Percentiles rank a stretch among this genome's conserved stretches.
Evolutionary conservation across 2,888 invertebrate genomes (phyloP).

Genomic region (Melanophora roralis): DNA sequence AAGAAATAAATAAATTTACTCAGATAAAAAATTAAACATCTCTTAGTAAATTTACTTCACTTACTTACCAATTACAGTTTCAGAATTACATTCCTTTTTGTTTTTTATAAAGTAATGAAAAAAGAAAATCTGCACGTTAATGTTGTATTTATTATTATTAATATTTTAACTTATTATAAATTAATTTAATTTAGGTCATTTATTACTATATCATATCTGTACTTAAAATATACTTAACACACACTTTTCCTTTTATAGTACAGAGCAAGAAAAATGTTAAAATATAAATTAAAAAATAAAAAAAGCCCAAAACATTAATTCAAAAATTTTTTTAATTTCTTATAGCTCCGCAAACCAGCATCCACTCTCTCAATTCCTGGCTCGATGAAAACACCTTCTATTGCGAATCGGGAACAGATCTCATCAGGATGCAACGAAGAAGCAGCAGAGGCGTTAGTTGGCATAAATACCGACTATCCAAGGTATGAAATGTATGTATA

Average conservation of each 20-base stretch:
- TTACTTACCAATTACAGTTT: background rate
- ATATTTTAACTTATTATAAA: too few relatives aligned
- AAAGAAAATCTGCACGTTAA: too few relatives aligned
- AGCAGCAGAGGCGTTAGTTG: constrained; percentile 92
- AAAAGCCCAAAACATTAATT: background rate
- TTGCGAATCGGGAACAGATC: constrained; percentile 80
- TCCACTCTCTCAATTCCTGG: constrained; percentile 98
- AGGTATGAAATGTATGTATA: constrained; percentile 77
- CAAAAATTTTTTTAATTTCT: constrained; percentile 3
- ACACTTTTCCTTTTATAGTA: too few relatives aligned
- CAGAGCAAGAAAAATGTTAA: too few relatives aligned
- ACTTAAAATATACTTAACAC: too few relatives aligned
- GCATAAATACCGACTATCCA: constrained; percentile 93
- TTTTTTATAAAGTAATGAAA: too few relatives aligned
- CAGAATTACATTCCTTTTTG: background rate
- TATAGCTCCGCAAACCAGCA: constrained; percentile 95
- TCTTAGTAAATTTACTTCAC: constrained; percentile 30
- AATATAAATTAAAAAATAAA: background rate
- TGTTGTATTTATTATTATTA: too few relatives aligned
- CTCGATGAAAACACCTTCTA: constrained; percentile 87
- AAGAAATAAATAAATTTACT: too few relatives aligned
- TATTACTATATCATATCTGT: too few relatives aligned
- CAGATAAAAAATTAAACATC: constrained; percentile 29
- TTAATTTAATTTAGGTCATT: constrained; percentile 1
- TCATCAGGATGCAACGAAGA: constrained; percentile 84